Conservation (phyloP, 2,113 vertebrate species). For the Pelecanoides urinatrix region DNA sequence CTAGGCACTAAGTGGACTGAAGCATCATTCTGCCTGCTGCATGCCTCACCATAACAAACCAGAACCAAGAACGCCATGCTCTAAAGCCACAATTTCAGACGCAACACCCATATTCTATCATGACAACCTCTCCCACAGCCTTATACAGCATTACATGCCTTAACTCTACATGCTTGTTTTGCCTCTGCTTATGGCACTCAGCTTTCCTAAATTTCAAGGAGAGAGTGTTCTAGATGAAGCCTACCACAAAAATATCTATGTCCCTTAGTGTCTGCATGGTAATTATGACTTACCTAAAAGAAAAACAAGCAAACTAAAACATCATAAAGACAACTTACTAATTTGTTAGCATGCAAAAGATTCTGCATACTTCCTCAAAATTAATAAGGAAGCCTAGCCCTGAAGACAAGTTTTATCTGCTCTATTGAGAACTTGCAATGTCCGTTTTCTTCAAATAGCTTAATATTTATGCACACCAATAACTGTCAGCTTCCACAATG, state of each 20-base stretch:
- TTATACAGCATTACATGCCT: background rate
- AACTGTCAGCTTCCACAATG: background rate
- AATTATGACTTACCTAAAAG: background rate
- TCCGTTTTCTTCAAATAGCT: background rate
- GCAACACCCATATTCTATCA: background rate
- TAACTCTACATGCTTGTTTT: background rate
- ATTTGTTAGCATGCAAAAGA: background rate
- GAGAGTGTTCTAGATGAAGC: background rate
- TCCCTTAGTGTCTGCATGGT: no score
- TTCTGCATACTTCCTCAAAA: background rate
- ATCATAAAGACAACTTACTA: background rate
- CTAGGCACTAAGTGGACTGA: background rate
- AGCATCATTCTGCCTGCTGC: background rate
- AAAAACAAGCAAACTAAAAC: background rate
- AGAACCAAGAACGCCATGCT: background rate
- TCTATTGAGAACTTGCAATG: background rate
- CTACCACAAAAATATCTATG: background rate
- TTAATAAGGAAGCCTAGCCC: background rate
- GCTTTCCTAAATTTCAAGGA: background rate
- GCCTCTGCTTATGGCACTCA: background rate
- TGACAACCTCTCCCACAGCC: background rate
- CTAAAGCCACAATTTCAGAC: background rate
- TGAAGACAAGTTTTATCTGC: background rate
- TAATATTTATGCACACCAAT: background rate
- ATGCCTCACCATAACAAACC: background rate